Percentiles rank a stretch among this genome's conserved stretches.
phyloP scores from a whole-genome alignment of 2,888 invertebrate species.

The Himalopsyche tibetana region DNA sequence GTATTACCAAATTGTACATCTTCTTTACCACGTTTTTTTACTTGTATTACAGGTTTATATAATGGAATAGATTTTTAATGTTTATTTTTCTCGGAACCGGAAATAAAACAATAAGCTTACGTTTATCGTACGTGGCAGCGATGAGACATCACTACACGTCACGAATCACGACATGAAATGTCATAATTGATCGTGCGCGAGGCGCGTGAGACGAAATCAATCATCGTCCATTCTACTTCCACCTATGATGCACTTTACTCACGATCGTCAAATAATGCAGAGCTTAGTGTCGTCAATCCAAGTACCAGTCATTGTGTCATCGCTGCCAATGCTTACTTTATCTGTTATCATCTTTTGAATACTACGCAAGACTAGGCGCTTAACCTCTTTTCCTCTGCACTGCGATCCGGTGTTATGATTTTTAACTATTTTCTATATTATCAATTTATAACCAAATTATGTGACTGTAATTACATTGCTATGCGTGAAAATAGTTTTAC shows the following conservation, averaged over 20 bases:
- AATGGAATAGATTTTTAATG: no score
- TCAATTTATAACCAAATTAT: no score
- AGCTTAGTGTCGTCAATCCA: background rate
- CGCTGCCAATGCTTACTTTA: background rate
- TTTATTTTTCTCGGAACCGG: slow-evolving; percentile 8
- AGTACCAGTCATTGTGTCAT: background rate
- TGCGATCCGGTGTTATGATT: no score
- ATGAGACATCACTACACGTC: background rate
- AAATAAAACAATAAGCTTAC: slow-evolving; percentile 15
- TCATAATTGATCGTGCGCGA: slow-evolving; percentile 14
- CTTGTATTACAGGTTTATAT: no score
- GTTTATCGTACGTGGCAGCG: background rate
- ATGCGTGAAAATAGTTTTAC: no score
- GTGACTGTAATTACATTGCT: no score
- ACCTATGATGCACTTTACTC: slow-evolving; percentile 10
- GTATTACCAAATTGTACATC: no score
- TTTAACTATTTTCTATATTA: no score
- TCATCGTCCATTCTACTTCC: background rate
- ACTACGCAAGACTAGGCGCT: no score
- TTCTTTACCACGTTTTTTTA: no score
- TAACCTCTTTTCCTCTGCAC: no score
- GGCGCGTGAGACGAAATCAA: slow-evolving; percentile 22
- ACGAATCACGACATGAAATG: background rate
- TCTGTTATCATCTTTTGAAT: background rate
- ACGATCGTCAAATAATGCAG: slow-evolving; percentile 14